phyloP scores from a whole-genome alignment of 2,797 vertebrate genomes.

The Cyclura pinguis region DNA sequence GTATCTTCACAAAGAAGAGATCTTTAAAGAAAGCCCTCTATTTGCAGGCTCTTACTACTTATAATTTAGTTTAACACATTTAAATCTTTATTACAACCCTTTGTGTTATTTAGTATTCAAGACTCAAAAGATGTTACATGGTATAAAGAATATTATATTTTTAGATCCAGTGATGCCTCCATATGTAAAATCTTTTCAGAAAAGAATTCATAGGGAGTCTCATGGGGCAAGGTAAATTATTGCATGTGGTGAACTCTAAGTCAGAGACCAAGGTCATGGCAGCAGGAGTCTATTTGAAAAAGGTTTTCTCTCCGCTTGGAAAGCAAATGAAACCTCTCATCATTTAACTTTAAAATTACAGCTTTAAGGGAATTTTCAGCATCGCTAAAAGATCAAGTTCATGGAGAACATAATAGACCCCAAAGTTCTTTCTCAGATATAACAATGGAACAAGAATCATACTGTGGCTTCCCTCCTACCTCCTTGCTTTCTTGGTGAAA shows the following conservation, averaged over 20 bases:
- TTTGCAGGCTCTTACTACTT: background rate
- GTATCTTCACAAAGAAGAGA: conserved; percentile 18
- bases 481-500: conserved; percentile 65
- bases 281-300: conserved; percentile 77
- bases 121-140: conserved; percentile 27
- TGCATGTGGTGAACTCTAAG: conserved; percentile 79
- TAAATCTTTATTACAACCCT: background rate
- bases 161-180: conserved; percentile 57
- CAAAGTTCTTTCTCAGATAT: conserved; percentile 74
- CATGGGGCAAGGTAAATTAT: conserved; percentile 76
- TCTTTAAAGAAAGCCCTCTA: background rate
- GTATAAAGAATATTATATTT: conserved; percentile 38
- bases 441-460: conserved; percentile 44
- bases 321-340: conserved; percentile 82
- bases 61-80: conserved; percentile 45
- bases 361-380: conserved; percentile 74
- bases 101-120: conserved; percentile 46
- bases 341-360: conserved; percentile 77
- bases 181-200: conserved; percentile 69
- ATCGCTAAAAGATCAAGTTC: conserved; percentile 82
- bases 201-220: conserved; percentile 73
- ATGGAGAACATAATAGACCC: conserved; percentile 71
- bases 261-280: conserved; percentile 78
- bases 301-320: conserved; percentile 78
- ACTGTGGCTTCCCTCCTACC: conserved; percentile 6